phyloP scores from a whole-genome alignment of 2,888 invertebrate genomes.

The Hymenopus coronatus region DNA sequence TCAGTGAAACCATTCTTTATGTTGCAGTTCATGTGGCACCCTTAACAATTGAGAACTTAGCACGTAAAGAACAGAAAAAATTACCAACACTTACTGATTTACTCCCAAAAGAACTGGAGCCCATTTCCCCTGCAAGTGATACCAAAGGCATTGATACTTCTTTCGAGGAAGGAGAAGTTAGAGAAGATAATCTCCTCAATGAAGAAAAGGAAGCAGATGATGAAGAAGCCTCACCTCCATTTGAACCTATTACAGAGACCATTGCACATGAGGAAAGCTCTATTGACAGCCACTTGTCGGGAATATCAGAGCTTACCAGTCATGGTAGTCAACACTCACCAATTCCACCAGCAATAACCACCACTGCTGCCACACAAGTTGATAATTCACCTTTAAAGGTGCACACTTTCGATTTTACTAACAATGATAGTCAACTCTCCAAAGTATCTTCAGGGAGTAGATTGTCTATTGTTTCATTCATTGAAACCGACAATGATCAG shows the following conservation, averaged over 20 bases:
- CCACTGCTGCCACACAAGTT: not conserved
- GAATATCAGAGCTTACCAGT: slow-evolving; percentile 55
- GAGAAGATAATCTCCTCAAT: slow-evolving; percentile 44
- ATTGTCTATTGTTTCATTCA: slow-evolving; percentile 48
- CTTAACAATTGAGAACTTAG: not conserved
- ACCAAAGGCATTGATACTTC: slow-evolving; percentile 45
- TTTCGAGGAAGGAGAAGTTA: slow-evolving; percentile 40
- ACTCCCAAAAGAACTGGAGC: slow-evolving; percentile 73
- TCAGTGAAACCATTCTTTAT: not conserved
- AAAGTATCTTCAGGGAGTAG: slow-evolving; percentile 61
- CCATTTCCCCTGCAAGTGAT: slow-evolving; percentile 77
- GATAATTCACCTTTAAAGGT: not conserved
- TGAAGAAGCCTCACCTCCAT: slow-evolving; percentile 64
- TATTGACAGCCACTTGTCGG: slow-evolving; percentile 58
- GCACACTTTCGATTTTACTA: slow-evolving; percentile 44
- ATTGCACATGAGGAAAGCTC: slow-evolving; percentile 53
- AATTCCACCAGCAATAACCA: not conserved
- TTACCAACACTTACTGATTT: slow-evolving; percentile 51
- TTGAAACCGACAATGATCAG: slow-evolving; percentile 44
- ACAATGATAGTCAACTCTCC: slow-evolving; percentile 61
- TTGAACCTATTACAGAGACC: slow-evolving; percentile 59
- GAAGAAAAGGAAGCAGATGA: slow-evolving; percentile 56
- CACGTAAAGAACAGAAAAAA: slow-evolving; percentile 13
- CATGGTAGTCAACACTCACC: slow-evolving; percentile 48
- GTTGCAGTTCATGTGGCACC: slow-evolving; percentile 12